These are phyloP conservation scores for Pectinophora gossypiella DNA, from an alignment of 1,140 invertebrate genomes.

Conservation along the genomic window DNA sequence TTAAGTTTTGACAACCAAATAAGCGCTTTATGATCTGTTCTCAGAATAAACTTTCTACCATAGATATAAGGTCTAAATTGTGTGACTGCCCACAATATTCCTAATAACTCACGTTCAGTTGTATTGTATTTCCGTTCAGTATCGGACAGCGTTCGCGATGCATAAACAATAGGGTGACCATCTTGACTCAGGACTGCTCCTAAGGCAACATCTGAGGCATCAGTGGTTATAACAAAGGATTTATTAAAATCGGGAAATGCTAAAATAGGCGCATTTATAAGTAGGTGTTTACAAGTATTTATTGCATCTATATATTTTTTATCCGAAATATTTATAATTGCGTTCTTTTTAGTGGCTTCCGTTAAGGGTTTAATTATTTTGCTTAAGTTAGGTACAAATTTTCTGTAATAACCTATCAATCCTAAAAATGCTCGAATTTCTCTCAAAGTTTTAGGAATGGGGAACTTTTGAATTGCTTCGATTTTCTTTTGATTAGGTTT, in stretches of 20 bases:
- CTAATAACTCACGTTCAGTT: slow-evolving; percentile 69
- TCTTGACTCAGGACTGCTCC: slow-evolving; percentile 39
- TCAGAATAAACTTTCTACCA: slow-evolving; percentile 35
- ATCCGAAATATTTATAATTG: slow-evolving; percentile 23
- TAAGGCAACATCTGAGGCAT: slow-evolving; percentile 27
- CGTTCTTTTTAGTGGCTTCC: slow-evolving; percentile 41
- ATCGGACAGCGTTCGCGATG: slow-evolving; percentile 41
- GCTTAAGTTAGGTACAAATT: slow-evolving; percentile 27
- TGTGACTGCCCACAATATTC: slow-evolving; percentile 64
- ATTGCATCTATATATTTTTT: slow-evolving; percentile 28
- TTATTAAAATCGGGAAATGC: slow-evolving; percentile 30
- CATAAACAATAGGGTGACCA: slow-evolving; percentile 49
- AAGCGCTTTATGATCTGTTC: slow-evolving; percentile 49
- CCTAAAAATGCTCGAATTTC: slow-evolving; percentile 63
- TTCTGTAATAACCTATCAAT: slow-evolving; percentile 34
- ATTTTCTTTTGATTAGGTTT: slow-evolving; percentile 57
- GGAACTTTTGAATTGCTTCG: slow-evolving; percentile 40
- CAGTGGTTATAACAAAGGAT: slow-evolving; percentile 37
- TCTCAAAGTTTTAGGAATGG: slow-evolving; percentile 41
- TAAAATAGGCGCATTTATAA: slow-evolving; percentile 20
- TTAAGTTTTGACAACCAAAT: slow-evolving; percentile 17
- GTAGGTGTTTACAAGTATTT: slow-evolving; percentile 21
- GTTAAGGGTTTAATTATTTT: slow-evolving; percentile 38
- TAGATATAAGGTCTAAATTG: slow-evolving; percentile 57
- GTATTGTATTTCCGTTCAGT: slow-evolving; percentile 54